A percentile compares a stretch with the other conserved stretches of the same genome.
phyloP scores from a whole-genome alignment of 2,113 vertebrate species.

The Myotis davidii region DNA sequence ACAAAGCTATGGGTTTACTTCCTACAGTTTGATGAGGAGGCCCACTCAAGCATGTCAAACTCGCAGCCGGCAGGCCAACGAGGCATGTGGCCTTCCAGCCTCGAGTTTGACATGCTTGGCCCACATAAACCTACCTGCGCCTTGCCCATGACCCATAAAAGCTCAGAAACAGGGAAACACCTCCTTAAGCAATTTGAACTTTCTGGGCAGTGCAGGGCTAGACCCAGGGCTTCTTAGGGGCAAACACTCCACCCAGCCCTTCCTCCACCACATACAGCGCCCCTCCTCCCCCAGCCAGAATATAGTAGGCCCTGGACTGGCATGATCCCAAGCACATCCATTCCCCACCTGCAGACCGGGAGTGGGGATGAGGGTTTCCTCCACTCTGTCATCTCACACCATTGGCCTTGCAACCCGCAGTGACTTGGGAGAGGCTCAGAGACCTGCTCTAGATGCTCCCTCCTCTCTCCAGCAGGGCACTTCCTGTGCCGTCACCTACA shows the following conservation, averaged over 20 bases:
- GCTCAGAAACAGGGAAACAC: not conserved
- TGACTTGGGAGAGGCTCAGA: not conserved
- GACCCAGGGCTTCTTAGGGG: not conserved
- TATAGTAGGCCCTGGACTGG: not conserved
- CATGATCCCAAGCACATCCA: not conserved
- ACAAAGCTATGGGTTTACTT: not conserved
- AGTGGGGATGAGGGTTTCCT: not conserved
- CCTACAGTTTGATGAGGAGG: not conserved
- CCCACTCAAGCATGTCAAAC: too few relatives aligned
- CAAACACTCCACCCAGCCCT: not conserved
- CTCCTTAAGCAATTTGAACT: not conserved
- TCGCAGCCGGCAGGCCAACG: too few relatives aligned
- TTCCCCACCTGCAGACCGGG: not conserved
- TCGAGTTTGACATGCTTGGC: not conserved
- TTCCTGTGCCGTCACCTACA: not conserved
- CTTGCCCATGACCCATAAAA: not conserved
- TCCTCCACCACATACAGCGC: too few relatives aligned
- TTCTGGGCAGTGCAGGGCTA: not conserved
- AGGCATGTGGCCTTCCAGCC: too few relatives aligned
- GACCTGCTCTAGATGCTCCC: not conserved
- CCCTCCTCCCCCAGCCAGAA: not conserved
- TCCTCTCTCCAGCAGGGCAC: not conserved
- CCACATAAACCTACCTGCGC: not conserved
- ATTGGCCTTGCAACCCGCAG: not conserved
- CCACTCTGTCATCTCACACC: not conserved